phyloP scores from a whole-genome alignment of 2,797 vertebrate genomes.

The Lophius americanus region DNA sequence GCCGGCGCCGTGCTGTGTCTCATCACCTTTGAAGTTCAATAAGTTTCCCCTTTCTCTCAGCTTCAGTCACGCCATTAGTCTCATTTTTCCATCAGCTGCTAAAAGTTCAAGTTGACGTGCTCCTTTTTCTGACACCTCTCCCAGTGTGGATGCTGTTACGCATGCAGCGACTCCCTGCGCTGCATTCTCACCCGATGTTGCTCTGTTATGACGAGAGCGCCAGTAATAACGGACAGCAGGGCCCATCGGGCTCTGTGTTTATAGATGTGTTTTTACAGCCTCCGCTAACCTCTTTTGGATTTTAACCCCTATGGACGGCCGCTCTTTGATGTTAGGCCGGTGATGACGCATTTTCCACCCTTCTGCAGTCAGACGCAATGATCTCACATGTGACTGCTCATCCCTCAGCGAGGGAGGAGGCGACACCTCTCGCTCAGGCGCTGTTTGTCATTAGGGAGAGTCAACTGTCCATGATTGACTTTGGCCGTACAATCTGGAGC shows the following conservation, averaged over 20 bases:
- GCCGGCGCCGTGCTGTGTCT: neutral
- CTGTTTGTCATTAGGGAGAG: neutral
- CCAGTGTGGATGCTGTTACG: conserved; percentile 44
- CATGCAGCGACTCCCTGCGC: conserved; percentile 34
- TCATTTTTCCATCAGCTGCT: conserved; percentile 63
- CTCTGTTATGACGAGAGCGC: conserved; percentile 56
- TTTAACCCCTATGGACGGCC: conserved; percentile 53
- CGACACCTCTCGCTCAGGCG: conserved; percentile 22
- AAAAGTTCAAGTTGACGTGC: conserved; percentile 56
- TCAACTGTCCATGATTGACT: conserved; percentile 6
- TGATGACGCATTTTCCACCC: conserved; percentile 71
- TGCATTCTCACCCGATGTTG: conserved; percentile 51
- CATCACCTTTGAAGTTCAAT: conserved; percentile 27
- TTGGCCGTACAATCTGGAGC: neutral
- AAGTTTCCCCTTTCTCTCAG: conserved; percentile 16
- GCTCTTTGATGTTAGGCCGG: conserved; percentile 66
- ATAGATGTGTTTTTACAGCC: conserved; percentile 70
- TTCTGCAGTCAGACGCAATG: conserved; percentile 52
- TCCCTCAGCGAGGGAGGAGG: conserved; percentile 21
- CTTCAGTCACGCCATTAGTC: conserved; percentile 38
- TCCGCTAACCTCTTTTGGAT: conserved; percentile 56
- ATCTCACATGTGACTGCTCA: conserved; percentile 69
- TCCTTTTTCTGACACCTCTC: conserved; percentile 65
- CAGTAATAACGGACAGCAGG: conserved; percentile 55
- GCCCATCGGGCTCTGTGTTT: conserved; percentile 53